phyloP scores from a whole-genome alignment of 2,113 vertebrate genomes.

The Seriola dumerili region DNA sequence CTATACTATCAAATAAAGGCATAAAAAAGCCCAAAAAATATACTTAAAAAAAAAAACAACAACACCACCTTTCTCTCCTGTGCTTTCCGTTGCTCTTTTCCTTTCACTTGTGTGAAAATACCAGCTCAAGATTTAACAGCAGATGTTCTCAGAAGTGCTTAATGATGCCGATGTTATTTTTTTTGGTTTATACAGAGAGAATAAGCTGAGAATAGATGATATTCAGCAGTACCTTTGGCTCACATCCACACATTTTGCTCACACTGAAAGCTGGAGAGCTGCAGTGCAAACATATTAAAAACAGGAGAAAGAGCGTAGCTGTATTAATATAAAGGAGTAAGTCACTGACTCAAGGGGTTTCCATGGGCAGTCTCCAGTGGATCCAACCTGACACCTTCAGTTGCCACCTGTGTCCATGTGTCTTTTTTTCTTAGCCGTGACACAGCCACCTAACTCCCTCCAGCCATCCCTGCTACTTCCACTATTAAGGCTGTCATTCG shows the following conservation, averaged over 20 bases:
- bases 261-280: not conserved
- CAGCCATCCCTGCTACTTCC: slow-evolving; percentile 60
- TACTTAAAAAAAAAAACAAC: too few species aligned
- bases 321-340: too few species aligned
- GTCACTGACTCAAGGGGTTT: slow-evolving; percentile 40
- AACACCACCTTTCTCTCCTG: not conserved
- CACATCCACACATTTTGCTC: not conserved
- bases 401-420: slow-evolving; percentile 27
- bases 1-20: too few species aligned
- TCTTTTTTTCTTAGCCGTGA: slow-evolving; percentile 51
- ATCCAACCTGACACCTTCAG: slow-evolving; percentile 50
- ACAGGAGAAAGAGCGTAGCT: not conserved
- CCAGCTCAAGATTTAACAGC: not conserved
- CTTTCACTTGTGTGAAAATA: not conserved
- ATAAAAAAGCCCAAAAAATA: too few species aligned
- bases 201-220: not conserved
- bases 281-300: not conserved
- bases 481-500: slow-evolving; percentile 48
- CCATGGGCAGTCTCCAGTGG: slow-evolving; percentile 13
- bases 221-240: not conserved
- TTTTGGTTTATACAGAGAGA: not conserved
- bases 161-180: not conserved
- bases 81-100: not conserved
- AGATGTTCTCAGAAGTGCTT: not conserved
- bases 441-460: slow-evolving; percentile 36